Evolutionary conservation across 2,888 invertebrate genomes (phyloP).

Genomic region (Drosophila borborema): DNA sequence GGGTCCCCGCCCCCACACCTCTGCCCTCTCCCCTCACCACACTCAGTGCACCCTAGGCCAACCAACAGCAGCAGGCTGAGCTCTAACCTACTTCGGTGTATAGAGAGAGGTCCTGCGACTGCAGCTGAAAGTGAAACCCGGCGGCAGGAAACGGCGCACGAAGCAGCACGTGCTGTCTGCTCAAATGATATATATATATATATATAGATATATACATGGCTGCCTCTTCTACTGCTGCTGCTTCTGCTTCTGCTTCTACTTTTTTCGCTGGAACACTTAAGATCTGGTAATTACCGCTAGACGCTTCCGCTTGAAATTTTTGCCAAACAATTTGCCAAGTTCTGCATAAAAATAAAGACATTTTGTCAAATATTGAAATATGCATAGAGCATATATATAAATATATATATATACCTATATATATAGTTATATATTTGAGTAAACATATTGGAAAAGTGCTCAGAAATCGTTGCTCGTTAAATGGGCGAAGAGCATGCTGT

Average conservation of each 20-base stretch:
- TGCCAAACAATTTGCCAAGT: slow-evolving; percentile 54
- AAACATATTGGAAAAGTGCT: slow-evolving; percentile 12
- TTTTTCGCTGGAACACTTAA: slow-evolving; percentile 23
- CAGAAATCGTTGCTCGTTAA: slow-evolving; percentile 28
- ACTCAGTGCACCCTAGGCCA: slow-evolving; percentile 56
- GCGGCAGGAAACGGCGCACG: slow-evolving; percentile 63
- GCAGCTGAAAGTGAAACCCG: slow-evolving; percentile 76
- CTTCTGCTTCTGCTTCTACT: not conserved
- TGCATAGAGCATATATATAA: not conserved
- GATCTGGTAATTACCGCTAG: slow-evolving; percentile 42
- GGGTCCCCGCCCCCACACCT: not conserved
- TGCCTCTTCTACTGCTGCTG: not conserved
- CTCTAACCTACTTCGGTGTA: slow-evolving; percentile 56
- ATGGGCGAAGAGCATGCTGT: not conserved
- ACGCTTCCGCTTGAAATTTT: slow-evolving; percentile 42
- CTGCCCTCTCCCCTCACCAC: not conserved
- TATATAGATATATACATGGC: not conserved
- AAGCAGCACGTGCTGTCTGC: slow-evolving; percentile 36
- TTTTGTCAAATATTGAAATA: slow-evolving; percentile 48
- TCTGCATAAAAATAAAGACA: slow-evolving; percentile 78
- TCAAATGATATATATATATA: not conserved
- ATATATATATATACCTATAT: not conserved
- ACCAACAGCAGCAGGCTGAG: slow-evolving; percentile 61
- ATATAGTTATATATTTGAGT: not conserved
- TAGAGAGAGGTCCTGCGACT: slow-evolving; percentile 11